phyloP scores from a whole-genome alignment of 2,888 invertebrate species.

The Cephus pulcher region DNA sequence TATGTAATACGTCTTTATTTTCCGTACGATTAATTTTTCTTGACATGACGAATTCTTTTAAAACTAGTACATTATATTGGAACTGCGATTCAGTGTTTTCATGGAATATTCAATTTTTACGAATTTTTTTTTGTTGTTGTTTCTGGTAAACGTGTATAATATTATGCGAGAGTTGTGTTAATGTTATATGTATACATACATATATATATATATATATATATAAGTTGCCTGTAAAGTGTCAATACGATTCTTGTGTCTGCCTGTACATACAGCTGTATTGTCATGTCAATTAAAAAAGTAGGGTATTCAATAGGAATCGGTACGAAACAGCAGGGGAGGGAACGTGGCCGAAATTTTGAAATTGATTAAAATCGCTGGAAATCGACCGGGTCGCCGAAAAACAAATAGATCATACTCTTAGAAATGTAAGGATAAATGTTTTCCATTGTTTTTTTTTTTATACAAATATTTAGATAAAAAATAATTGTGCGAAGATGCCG shows the following conservation, averaged over 20 bases:
- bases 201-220: neutral
- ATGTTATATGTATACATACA: neutral
- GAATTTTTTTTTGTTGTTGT: neutral
- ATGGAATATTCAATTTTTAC: neutral
- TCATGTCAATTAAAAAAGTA: neutral
- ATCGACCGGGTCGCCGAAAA: neutral
- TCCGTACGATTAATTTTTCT: neutral
- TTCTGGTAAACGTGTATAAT: neutral
- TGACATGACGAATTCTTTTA: neutral
- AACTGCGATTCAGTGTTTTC: neutral
- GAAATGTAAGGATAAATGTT: slow-evolving; percentile 34
- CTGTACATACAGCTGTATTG: neutral
- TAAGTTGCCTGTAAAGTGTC: neutral
- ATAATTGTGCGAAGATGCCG: slow-evolving; percentile 33
- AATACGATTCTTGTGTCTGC: neutral
- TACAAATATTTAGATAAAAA: slow-evolving; percentile 26
- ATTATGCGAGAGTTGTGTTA: neutral
- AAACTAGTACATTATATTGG: neutral
- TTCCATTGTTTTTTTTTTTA: slow-evolving; percentile 32
- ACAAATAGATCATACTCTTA: slow-evolving; percentile 34
- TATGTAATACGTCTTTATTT: neutral
- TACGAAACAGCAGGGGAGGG: neutral
- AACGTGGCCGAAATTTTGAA: neutral
- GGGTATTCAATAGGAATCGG: too few species aligned
- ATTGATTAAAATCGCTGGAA: neutral